Evolutionary conservation across 2,888 invertebrate genomes (phyloP).

Genomic region (Aquatica leii): DNA sequence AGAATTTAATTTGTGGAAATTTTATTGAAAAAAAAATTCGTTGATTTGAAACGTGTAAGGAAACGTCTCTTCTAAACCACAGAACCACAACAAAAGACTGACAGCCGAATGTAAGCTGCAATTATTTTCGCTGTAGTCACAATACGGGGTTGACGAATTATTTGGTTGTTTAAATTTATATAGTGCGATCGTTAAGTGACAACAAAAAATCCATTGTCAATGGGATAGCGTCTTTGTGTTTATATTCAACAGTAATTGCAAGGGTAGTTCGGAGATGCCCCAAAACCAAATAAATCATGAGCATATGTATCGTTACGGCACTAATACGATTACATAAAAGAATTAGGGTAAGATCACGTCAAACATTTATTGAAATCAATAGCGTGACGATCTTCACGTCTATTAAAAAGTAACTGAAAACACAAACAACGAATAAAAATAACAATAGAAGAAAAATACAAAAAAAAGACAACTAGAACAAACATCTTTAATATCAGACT

Average conservation of each 20-base stretch:
- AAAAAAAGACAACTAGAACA: too few relatives aligned
- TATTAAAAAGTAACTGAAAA: too few relatives aligned
- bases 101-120: constrained; percentile 36
- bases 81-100: constrained; percentile 34
- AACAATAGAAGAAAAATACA: too few relatives aligned
- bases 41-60: constrained; percentile 17
- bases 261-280: constrained; percentile 39
- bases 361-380: constrained; percentile 8
- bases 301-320: constrained; percentile 43
- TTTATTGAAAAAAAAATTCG: constrained; percentile 16
- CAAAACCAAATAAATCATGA: constrained; percentile 43
- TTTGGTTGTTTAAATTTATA: constrained; percentile 44
- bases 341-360: constrained; percentile 22
- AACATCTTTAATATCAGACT: too few relatives aligned
- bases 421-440: too few relatives aligned
- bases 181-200: constrained; percentile 34
- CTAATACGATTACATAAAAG: constrained; percentile 42
- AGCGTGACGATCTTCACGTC: not conserved
- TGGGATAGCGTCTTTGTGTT: constrained; percentile 36
- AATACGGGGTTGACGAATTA: constrained; percentile 41
- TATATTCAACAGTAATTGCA: constrained; percentile 38
- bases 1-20: constrained; percentile 14
- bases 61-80: constrained; percentile 26
- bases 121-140: constrained; percentile 40
- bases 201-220: constrained; percentile 37